phyloP scores from a whole-genome alignment of 1,140 invertebrate genomes.

The Micrasema minimum region DNA sequence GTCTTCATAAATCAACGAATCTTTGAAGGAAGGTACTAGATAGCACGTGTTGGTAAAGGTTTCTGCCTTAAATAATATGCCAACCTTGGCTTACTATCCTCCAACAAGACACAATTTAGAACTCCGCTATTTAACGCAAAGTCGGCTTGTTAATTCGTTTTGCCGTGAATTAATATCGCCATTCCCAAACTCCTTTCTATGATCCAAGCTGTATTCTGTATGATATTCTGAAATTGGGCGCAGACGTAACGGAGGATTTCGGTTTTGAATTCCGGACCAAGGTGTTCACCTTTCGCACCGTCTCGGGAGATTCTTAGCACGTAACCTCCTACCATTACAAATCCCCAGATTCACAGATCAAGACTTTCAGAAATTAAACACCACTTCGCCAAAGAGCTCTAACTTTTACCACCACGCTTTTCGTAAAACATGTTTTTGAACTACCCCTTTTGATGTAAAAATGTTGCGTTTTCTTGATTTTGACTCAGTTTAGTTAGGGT shows the following conservation, averaged over 20 bases:
- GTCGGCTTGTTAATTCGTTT: conserved; percentile 18
- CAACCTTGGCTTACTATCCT: background rate
- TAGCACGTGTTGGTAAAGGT: no score
- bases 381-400: background rate
- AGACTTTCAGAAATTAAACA: background rate
- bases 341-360: background rate
- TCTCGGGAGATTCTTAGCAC: conserved; percentile 39
- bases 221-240: background rate
- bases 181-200: conserved; percentile 16
- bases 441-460: no score
- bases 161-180: conserved; percentile 28
- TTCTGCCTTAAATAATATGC: background rate
- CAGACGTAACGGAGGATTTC: no score
- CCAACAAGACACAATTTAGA: conserved; percentile 6
- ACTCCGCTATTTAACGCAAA: conserved; percentile 15
- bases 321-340: conserved; percentile 41
- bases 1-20: no score
- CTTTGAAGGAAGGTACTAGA: no score
- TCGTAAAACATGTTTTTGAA: background rate
- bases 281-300: conserved; percentile 33
- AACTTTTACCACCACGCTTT: background rate
- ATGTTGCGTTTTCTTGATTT: no score
- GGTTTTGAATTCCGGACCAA: background rate
- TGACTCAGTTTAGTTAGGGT: background rate
- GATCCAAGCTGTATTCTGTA: background rate